Evolutionary conservation across 37 sponge, comb jelly and placozoan species (phyloP), one percentile per base, ranked within the genome.

Genomic region (Ephydatia muelleri): DNA sequence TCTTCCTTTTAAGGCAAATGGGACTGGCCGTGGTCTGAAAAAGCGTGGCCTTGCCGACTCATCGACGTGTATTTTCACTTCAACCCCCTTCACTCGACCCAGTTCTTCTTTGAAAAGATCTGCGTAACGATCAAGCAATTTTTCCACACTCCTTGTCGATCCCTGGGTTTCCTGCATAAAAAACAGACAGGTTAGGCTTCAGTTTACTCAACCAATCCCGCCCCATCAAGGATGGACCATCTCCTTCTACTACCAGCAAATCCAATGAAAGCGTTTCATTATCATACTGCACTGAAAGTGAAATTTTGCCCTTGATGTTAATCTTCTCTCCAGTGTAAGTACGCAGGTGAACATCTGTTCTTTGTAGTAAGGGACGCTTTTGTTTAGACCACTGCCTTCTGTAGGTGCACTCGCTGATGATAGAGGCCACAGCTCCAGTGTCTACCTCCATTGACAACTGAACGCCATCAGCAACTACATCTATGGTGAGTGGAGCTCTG

Each of bases 301-400:
- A 29, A 30, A 78, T 78, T 43, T 78, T 21, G 25, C 79, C 79
- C 38, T 43, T 38, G 49, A 78, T 49, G 39, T 43, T 21, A 78
- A 78, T 38, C 39, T 43, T 78, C 57, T 78, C 79, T 28, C 79
- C 79, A 38, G 79, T 78, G 47, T 78, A 78, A 37, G 79, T 78
- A 28, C 57, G 47, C 49, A 78, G 79, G 30, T 47, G 38, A 47
- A 78, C 79, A 29, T 43, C 38, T 43, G 43, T 43, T 43, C 43
- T 43, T 43, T 43, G 43, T 43, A 43, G 43, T 43, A 43, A 43
- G 43, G 43, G 43, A 43, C 43, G 43, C 43, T 43, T 43, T 43
- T 43, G 43, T 43, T 43, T 43, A 43, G 43, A 43, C 43, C 43
- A 43, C 43, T 43, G 43, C 57, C 43, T 43, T 43, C 43, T 43